These are phyloP conservation scores for Pristionchus mayeri DNA, from an alignment of 2,888 invertebrate genomes.

Conservation along the genomic window DNA sequence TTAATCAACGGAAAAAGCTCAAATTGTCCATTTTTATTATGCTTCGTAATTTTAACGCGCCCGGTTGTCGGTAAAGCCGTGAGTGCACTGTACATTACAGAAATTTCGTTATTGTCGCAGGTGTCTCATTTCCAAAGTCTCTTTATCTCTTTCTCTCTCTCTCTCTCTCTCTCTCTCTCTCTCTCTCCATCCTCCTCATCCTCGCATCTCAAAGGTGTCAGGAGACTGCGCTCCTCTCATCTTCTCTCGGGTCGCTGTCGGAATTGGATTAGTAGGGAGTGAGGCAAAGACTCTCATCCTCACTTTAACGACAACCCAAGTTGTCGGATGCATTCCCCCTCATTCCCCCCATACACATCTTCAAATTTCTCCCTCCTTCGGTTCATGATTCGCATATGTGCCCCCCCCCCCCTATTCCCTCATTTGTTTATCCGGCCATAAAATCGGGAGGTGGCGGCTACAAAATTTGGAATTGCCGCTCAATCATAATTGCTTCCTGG, in stretches of 20 bases:
- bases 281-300: slow-evolving; percentile 43
- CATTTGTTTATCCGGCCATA: slow-evolving; percentile 15
- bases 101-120: background rate
- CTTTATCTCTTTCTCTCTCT: too few relatives aligned
- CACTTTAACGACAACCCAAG: slow-evolving; percentile 44
- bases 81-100: slow-evolving; percentile 3
- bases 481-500: too few relatives aligned
- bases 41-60: too few relatives aligned
- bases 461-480: too few relatives aligned
- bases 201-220: background rate
- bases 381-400: background rate
- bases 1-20: too few relatives aligned
- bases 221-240: slow-evolving; percentile 7
- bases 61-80: too few relatives aligned
- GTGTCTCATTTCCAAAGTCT: too few relatives aligned
- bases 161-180: background rate
- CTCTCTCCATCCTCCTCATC: background rate
- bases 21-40: too few relatives aligned
- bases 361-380: slow-evolving; percentile 3
- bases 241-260: background rate
- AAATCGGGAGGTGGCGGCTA: slow-evolving; percentile 20
- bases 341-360: slow-evolving; percentile 4
- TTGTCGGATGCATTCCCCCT: slow-evolving; percentile 21
- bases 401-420: background rate
- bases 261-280: slow-evolving; percentile 41